phyloP scores from a whole-genome alignment of 2,888 invertebrate genomes.

The Exocentrus adspersus region DNA sequence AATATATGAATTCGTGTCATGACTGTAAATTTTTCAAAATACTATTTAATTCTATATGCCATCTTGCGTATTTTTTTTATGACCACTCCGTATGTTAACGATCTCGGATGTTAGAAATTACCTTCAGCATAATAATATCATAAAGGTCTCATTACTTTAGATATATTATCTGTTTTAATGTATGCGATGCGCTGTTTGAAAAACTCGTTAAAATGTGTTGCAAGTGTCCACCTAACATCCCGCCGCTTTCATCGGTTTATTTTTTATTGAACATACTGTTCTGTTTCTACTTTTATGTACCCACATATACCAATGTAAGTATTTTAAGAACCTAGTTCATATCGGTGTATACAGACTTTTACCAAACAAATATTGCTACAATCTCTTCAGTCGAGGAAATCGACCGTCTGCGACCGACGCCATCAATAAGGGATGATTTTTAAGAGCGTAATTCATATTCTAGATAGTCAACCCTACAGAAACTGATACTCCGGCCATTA shows the following conservation, averaged over 20 bases:
- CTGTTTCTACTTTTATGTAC: conserved; percentile 4
- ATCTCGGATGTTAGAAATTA: not conserved
- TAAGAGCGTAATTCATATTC: conserved; percentile 11
- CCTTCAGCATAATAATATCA: not conserved
- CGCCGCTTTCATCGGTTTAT: conserved; percentile 9
- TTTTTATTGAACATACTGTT: conserved; percentile 10
- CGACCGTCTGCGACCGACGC: too few species aligned
- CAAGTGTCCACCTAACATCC: conserved; percentile 14
- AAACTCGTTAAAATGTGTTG: conserved; percentile 24
- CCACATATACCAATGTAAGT: conserved; percentile 1
- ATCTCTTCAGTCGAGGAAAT: too few species aligned
- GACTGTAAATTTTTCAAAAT: too few species aligned
- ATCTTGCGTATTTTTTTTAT: too few species aligned
- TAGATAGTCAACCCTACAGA: conserved; percentile 21
- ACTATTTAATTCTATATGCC: too few species aligned
- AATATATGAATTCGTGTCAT: too few species aligned
- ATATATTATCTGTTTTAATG: too few species aligned
- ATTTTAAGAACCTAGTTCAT: too few species aligned
- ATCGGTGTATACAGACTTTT: too few species aligned
- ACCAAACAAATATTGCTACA: too few species aligned
- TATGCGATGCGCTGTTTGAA: not conserved
- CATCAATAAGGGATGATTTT: not conserved
- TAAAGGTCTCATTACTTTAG: not conserved
- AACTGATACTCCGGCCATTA: conserved; percentile 12
- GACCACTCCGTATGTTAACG: not conserved